Base-by-base conservation (phyloP, 2,888 invertebrate genomes). In the Ichneumoninae sp. region DNA sequence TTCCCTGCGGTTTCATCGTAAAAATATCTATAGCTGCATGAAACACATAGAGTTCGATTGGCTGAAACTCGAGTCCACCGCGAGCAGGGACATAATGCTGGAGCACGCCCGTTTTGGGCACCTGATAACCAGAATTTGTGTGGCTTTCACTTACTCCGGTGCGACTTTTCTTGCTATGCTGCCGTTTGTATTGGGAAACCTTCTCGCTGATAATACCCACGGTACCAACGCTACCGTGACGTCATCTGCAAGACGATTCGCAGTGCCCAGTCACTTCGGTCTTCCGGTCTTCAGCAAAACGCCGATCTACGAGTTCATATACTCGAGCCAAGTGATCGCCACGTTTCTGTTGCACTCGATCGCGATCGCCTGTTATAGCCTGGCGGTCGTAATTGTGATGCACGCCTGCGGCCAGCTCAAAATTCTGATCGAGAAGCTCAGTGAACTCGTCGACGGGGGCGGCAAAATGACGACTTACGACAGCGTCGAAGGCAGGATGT, bases 371-470 rank as follows among this genome's bases (percentile, higher is more conserved):
- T 85, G 89, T 0, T 92, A 91, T 71, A 88, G 91, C 22, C 70
- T 92, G 1, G 88, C 90, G 0, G 92, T 91, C 0, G 87, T 89
- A 1, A 89, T 92, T 16, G 91, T 88, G 0, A 89, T 90, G 87
- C 92, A 93, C 71, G 89, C 90, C 0, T 92, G 92, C 30, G 91
- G 91, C 0, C 91, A 92, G 10, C 88, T 91, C 2, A 86, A 86
- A 33, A 89, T 92, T n/a, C 81, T 92, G 0, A 79, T 87, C 81
- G 16, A n/a, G 0, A 85, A 84, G 3, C 66, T 92, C 26, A 65
- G 86, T 0, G 71, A 85, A 4, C 74, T 91, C 0, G 82, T 89
- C 19, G 79, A 83, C 3, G 85, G 74, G 0, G 50, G 54, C 5
- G 30, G 13, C 6, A 68, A 10, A 69, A 50, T 7, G 33, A 47